phyloP scores from a whole-genome alignment of 2,888 invertebrate genomes.

The Megastigmus dorsalis region DNA sequence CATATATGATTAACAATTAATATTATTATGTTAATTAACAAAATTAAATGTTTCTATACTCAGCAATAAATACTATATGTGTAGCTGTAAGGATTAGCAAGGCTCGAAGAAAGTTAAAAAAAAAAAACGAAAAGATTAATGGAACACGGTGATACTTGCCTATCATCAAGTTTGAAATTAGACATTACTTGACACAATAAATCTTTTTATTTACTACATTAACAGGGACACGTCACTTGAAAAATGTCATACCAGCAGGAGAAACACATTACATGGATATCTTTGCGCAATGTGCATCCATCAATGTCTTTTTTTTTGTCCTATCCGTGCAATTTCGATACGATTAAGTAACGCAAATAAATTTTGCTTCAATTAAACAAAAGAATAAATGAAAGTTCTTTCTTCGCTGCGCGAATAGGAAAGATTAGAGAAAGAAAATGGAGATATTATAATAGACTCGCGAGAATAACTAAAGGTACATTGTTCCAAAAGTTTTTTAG shows the following conservation, averaged over 20 bases:
- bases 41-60: too few species aligned
- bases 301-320: conserved; percentile 3
- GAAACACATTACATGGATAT: neutral
- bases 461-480: neutral
- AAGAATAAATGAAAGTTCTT: too few species aligned
- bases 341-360: neutral
- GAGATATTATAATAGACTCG: neutral
- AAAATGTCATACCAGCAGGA: neutral
- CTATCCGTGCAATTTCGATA: neutral
- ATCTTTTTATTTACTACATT: neutral
- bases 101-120: neutral
- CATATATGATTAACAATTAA: too few species aligned
- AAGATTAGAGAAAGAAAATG: neutral
- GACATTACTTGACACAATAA: too few species aligned
- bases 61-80: too few species aligned
- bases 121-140: too few species aligned
- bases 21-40: too few species aligned
- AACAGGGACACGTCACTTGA: neutral
- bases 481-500: neutral
- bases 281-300: conserved; percentile 15
- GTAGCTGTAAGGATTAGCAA: too few species aligned
- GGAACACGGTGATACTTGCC: too few species aligned
- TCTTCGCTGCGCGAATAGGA: too few species aligned
- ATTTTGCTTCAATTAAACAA: too few species aligned
- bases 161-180: too few species aligned